Base-by-base conservation (phyloP, 2,888 invertebrate species). In the Chydorus sphaericus region DNA sequence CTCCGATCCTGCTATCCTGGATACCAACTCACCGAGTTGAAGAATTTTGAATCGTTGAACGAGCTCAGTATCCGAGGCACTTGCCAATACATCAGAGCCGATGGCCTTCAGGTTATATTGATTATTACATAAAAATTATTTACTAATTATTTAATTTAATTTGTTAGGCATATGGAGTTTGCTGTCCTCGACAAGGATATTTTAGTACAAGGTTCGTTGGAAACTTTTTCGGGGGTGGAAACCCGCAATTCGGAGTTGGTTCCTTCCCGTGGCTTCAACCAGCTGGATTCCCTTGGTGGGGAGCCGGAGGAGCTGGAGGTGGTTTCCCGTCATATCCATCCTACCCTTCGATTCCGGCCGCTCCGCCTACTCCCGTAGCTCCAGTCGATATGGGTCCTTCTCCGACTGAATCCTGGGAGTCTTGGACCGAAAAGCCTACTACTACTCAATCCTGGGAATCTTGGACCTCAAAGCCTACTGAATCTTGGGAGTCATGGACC, bases 11-110 rank as follows among this genome's bases (percentile, higher is more conserved):
- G 44, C 8, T 7, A 6, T 26, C 26, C 26, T 14, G 11, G 14
- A 4, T 23, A 44, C 23, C 10, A 44, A 20, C 10, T 23, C 26
- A 23, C 23, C 3, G 44, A 44, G 8, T 14, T 81, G 37, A 75
- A 77, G 55, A 77, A 78, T 54, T 78, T 77, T 67, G 82, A n/a
- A n/a, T 44, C 23, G 26, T 4, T 14, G 28, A 44, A 44, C 28
- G 44, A 44, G 10, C 76, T 39, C 16, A 14, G 10, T 26, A 14
- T 44, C 44, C 83, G 44, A 7, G 28, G 6, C 26, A 3, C n/a
- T 1, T 44, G 44, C 8, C 26, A 28, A 14, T 44, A 44, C 44
- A 4, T 44, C 44, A 44, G 14, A 3, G n/a, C 10, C 2, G 4
- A 44, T 23, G 44, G 44, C 20, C 23, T 14, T 26, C 8, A 44